A percentile compares a stretch with the other conserved stretches of the same genome.
Conservation (phyloP, 2,888 invertebrate genomes). For the Drosophila cognata region DNA sequence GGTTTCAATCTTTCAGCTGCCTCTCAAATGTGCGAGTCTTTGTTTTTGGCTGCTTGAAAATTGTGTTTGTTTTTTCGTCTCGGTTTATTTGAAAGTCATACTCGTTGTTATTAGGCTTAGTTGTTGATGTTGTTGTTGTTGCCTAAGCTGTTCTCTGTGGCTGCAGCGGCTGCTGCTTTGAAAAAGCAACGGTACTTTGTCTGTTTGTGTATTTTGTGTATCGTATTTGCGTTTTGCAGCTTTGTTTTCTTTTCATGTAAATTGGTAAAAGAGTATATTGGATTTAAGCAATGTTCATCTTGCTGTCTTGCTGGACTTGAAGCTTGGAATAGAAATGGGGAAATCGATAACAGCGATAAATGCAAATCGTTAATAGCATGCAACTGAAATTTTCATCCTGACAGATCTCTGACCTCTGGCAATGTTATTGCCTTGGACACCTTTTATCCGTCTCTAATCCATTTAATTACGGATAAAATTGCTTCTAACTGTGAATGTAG, state of each 20-base stretch:
- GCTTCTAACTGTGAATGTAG: too few relatives aligned
- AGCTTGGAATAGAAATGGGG: too few relatives aligned
- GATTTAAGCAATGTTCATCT: background rate
- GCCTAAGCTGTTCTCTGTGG: slow-evolving; percentile 25
- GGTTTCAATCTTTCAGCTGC: slow-evolving; percentile 35
- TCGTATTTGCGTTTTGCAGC: slow-evolving; percentile 19
- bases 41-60: slow-evolving; percentile 12
- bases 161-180: slow-evolving; percentile 8
- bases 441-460: too few relatives aligned
- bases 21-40: slow-evolving; percentile 30
- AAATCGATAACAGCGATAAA: too few relatives aligned
- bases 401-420: too few relatives aligned
- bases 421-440: too few relatives aligned
- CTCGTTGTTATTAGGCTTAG: slow-evolving; percentile 7
- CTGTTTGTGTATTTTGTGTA: slow-evolving; percentile 39
- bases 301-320: background rate
- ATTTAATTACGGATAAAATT: too few relatives aligned
- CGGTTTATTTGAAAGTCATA: slow-evolving; percentile 57
- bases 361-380: too few relatives aligned
- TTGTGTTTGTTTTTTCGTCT: slow-evolving; percentile 21
- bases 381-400: too few relatives aligned
- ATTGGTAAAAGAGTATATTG: slow-evolving; percentile 12
- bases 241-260: slow-evolving; percentile 31
- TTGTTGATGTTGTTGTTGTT: slow-evolving; percentile 13
- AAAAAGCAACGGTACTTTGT: slow-evolving; percentile 57